phyloP scores from a whole-genome alignment of 2,797 vertebrate species.

The Lacerta agilis region DNA sequence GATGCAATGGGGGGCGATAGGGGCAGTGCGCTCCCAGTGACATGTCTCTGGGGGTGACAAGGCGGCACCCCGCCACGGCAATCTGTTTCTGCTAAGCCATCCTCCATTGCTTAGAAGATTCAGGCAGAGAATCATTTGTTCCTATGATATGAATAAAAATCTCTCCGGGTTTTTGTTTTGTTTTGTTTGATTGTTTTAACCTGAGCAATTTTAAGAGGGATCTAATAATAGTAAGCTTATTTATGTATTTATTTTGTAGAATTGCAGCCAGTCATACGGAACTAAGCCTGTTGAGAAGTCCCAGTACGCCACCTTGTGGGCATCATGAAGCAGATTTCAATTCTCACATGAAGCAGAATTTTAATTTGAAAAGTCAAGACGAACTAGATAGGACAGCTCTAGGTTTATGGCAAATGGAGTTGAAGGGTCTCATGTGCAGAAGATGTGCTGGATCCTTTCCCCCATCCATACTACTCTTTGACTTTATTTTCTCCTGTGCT shows the following conservation, averaged over 20 bases:
- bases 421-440: background rate
- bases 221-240: background rate
- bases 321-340: background rate
- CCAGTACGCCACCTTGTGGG: conserved; percentile 66
- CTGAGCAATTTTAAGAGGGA: background rate
- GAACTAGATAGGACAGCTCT: background rate
- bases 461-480: background rate
- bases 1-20: too few species aligned
- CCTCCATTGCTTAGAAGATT: background rate
- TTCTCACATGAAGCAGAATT: too few species aligned
- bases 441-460: too few species aligned
- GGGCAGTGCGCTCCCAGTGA: too few species aligned
- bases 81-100: background rate
- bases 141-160: background rate
- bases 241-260: background rate
- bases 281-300: conserved; percentile 16
- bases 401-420: background rate
- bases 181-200: background rate
- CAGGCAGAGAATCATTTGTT: background rate
- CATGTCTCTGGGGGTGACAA: too few species aligned
- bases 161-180: background rate
- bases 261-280: background rate
- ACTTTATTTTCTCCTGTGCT: background rate
- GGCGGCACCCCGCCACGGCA: too few species aligned
- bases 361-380: background rate